Base-by-base conservation (phyloP, 2,797 vertebrate species). In the Rhinichthys osculus region DNA sequence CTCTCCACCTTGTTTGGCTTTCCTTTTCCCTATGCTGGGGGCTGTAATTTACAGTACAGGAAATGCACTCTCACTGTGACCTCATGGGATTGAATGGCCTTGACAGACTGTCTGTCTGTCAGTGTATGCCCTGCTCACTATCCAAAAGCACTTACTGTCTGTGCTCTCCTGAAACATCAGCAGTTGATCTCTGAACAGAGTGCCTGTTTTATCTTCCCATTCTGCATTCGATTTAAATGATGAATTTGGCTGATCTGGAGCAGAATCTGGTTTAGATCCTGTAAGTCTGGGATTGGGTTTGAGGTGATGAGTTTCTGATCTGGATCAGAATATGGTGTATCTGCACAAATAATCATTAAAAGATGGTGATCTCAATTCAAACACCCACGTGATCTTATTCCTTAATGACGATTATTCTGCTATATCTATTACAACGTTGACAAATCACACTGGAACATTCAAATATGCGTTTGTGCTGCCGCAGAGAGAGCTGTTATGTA, bases 21-120 rank as follows among this genome's bases (percentile, higher is more conserved):
- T 70, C 11, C 23, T 30, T 73, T 62, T 86, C 84, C 42, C 64
- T 82, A 42, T 83, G 54, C 82, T 71, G 42, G 66, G 70, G 74
- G 50, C 71, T 42, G 35, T 86, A 87, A 80, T 83, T 71, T 57
- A 71, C 72, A 81, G 71, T 81, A 89, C 94, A 94, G 95, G 93
- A 95, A 95, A 93, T 95, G 92, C 93, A 92, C 93, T 92, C 92
- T 94, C 90, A 88, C 89, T 83, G 77, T 85, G 78, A 89, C 85
- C 94, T 93, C 91, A 80, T 90, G 91, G 91, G 67, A 92, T 93
- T 85, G 89, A 85, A 91, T 27, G 81, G 83, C 84, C 88, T 92
- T 83, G 86, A 90, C 88, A 52, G 86, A 90, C 87, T 76, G 88
- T 91, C 92, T 91, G 88, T 42, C 47, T 66, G 11, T 81, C 76